Base-by-base conservation (phyloP, 2,797 vertebrate species). In the Cottoperca gobio region DNA sequence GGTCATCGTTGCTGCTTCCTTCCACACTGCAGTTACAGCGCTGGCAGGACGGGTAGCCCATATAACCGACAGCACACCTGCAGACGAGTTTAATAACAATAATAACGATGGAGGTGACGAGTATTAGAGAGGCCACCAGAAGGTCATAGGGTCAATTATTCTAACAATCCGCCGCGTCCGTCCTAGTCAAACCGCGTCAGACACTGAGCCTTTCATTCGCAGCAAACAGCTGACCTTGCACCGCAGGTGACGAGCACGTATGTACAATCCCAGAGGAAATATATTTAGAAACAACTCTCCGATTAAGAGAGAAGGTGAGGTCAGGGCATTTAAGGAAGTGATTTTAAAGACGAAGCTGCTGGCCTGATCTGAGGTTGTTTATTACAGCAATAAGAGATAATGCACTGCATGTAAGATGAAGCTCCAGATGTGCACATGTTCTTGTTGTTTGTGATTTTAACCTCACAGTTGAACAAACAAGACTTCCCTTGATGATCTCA, bases 1-100 rank as follows among this genome's bases (percentile, higher is more conserved):
- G 98, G 89, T 99, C 97, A 72, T 81, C 76, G 67, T 99, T 99
- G 71, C 78, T 46, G 77, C 97, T 99, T 73, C 98, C 98, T n/a
- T 93, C 83, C 5, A 93, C 33, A 1, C 95, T 97, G 89, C 98
- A 99, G 89, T 94, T 95, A 83, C 98, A 99, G 16, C 91, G 93
- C 55, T 93, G 81, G 84, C 98, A 99, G 70, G 91, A 79, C 3
- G 97, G 97, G 88, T 95, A 99, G 52, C 95, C 97, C 23, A 26
- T 94, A 81, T 96, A 98, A 70, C 98, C 98, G 45, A 96, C 88
- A 12, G 93, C 94, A 94, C 98, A 99, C 16, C 93, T 94, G 46
- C 59, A 84, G 82, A 87, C 40, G 28, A 74, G 49, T 84, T 78
- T 83, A 82, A 83, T 83, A 80, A 75, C 8, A 48, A 64, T 58